A percentile compares a stretch with the other conserved stretches of the same genome.
phyloP scores from a whole-genome alignment of 2,888 invertebrate species.

The Cylindroiulus punctatus region DNA sequence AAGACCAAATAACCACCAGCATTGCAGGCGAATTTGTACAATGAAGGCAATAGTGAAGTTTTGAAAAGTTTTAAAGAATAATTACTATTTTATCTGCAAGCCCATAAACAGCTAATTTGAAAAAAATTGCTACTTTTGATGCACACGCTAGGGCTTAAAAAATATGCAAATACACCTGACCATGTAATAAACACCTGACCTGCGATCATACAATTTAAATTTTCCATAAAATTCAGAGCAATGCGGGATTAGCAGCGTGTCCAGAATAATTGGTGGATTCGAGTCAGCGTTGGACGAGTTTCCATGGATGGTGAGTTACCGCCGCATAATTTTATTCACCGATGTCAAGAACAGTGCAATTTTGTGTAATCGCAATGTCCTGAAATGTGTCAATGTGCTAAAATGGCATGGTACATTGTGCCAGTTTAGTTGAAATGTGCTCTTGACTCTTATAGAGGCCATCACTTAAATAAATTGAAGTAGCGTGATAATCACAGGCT shows the following conservation, averaged over 20 bases:
- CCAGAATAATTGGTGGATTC: slow-evolving; percentile 55
- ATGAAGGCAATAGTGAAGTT: too few species aligned
- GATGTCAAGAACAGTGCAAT: background rate
- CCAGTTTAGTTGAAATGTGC: too few species aligned
- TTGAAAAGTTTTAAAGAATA: too few species aligned
- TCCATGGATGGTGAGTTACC: slow-evolving; percentile 57
- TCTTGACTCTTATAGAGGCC: too few species aligned
- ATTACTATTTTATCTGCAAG: too few species aligned
- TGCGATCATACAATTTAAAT: background rate
- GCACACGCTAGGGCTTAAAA: background rate
- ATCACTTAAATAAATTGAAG: too few species aligned
- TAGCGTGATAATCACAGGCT: too few species aligned
- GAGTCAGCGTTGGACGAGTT: slow-evolving; percentile 54
- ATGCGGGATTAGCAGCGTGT: slow-evolving; percentile 50
- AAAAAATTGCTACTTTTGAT: background rate
- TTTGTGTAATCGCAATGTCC: background rate
- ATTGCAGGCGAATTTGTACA: too few species aligned
- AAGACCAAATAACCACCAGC: too few species aligned
- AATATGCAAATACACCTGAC: background rate
- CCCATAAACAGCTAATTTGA: background rate
- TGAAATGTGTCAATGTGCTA: background rate
- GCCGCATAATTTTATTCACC: background rate
- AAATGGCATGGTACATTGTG: background rate
- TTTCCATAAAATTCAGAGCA: slow-evolving; percentile 29
- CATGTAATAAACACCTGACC: background rate